Base-by-base conservation (phyloP, 2,797 vertebrate genomes). In the Corythornis leucogaster region DNA sequence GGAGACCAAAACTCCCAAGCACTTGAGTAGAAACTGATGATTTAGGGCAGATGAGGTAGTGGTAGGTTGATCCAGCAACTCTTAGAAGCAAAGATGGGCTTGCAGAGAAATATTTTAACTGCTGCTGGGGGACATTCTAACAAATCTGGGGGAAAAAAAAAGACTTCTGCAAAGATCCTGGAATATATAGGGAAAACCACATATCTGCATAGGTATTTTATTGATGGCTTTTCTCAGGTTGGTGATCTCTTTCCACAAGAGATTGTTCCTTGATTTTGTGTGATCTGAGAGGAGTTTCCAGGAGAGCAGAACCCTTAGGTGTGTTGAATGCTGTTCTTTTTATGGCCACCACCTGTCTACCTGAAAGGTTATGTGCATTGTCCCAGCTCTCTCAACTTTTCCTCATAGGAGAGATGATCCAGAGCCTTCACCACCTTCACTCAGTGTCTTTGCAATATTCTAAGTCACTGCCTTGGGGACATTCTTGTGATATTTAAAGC, bases 41-140 rank as follows among this genome's bases (percentile, higher is more conserved):
- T 88, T 95, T 91, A 76, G 20, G 81, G 42, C n/a, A 89, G 79
- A 87, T 93, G 53, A 61, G 54, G 58, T 24, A 63, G 83, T 22
- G 50, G 68, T 50, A 76, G 25, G 38, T 43, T 16, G 61, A 76
- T 33, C 11, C 67, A 89, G 45, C 42, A 80, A 54, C 64, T 50
- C 59, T 84, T 57, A 5, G 4, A 82, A 74, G 21, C 80, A 77
- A 91, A 93, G 78, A 78, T 58, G 74, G 54, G 15, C 61, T 69
- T 85, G 30, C 45, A 91, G 68, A 91, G 31, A 77, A 83, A 82
- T 20, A 40, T 42, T 78, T 75, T 26, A 63, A 28, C 46, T 50
- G 57, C 20, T 88, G 63, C 55, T 88, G 53, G 38, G 53, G 75
- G 40, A 43, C 31, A 53, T 50, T 38, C 38, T 84, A 54, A 80